Base-by-base conservation (phyloP, 1,140 invertebrate species). In the Cherax destructor region DNA sequence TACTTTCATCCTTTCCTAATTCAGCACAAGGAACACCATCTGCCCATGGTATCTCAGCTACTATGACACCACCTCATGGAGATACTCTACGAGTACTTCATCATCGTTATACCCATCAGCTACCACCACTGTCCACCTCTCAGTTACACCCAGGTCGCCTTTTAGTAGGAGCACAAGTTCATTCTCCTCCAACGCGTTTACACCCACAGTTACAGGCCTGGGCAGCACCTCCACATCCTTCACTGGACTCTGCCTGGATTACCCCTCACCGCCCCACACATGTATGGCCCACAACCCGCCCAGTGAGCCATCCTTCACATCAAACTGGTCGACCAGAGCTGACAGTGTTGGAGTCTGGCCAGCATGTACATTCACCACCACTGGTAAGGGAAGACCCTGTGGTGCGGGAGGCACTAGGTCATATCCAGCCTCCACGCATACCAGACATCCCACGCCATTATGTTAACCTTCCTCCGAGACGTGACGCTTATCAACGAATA, bases 1-100 rank as follows among this genome's bases (percentile, higher is more conserved):
- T 94, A 30, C 88, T 94, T 83, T 92, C 94, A 85, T 97, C 91
- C 61, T 93, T 92, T 47, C 91, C 88, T 79, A 92, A 92, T 78
- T 92, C 92, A 81, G 80, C 91, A 85, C 92, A 93, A 41, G 91
- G 72, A 61, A 93, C 91, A 52, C 93, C 91, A 74, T 91, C 91
- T 21, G 91, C 90, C n/a, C 92, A 88, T 84, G 92, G 92, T 49
- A 69, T 80, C 30, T 86, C 92, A 18, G 84, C 47, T 13, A 74
- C 76, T 52, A 76, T 91, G 47, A 74, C 87, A 74, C 92, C 86
- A 56, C 87, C 84, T 52, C 78, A 72, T 74, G 69, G 78, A 50
- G 90, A 83, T 56, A 61, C 49, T 72, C 49, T 83, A 24, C n/a
- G 78, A 52, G 78, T 69, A 49, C 78, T 81, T 79, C 84, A 78